phyloP scores from a whole-genome alignment of 2,888 invertebrate species.

The Escarpia spicata region DNA sequence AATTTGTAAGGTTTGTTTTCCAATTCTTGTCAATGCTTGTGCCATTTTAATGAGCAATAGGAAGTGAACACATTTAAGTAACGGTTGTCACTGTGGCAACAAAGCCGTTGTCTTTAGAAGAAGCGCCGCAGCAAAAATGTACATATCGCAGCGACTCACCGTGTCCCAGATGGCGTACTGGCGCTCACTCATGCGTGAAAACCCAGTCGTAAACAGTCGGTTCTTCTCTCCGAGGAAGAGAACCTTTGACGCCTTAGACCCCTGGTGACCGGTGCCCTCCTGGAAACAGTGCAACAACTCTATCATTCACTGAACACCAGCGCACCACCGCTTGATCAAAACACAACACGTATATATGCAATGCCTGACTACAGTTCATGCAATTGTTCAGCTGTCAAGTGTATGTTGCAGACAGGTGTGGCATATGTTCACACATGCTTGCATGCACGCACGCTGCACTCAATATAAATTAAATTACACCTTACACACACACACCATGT shows the following conservation, averaged over 20 bases:
- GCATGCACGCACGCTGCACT: too few relatives aligned
- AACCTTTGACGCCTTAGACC: slow-evolving; percentile 58
- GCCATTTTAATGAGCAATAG: background rate
- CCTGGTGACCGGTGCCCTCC: slow-evolving; percentile 54
- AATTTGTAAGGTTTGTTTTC: background rate
- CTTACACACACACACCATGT: too few relatives aligned
- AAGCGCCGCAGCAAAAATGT: background rate
- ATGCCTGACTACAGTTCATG: background rate
- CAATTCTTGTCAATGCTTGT: background rate
- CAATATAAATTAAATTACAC: too few relatives aligned
- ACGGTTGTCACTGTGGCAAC: background rate
- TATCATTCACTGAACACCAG: background rate
- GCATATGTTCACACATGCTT: too few relatives aligned
- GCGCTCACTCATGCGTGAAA: slow-evolving; percentile 62
- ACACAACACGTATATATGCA: background rate
- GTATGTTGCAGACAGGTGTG: background rate
- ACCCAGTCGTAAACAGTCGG: slow-evolving; percentile 66
- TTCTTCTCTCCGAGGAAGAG: slow-evolving; percentile 59
- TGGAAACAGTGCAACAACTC: slow-evolving; percentile 32
- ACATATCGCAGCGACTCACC: slow-evolving; percentile 50
- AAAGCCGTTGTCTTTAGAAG: background rate
- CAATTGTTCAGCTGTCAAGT: background rate
- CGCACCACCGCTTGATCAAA: background rate
- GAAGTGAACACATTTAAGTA: background rate
- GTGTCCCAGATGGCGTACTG: slow-evolving; percentile 66